phyloP scores from a whole-genome alignment of 1,140 invertebrate genomes.

The Drosophila kepulauana region DNA sequence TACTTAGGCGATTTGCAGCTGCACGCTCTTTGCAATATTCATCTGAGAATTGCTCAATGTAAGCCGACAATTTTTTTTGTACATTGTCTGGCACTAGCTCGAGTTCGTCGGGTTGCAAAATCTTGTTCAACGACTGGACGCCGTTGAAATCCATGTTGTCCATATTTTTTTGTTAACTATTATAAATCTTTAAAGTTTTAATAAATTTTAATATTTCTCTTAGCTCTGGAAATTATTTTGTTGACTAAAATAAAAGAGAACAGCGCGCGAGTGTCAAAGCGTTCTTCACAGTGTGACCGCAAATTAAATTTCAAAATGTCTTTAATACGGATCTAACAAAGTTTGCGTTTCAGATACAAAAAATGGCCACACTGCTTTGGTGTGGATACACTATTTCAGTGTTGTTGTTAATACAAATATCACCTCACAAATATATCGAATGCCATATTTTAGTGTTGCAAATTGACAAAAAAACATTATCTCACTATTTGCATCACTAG shows the following conservation, averaged over 20 bases:
- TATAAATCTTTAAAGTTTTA: neutral
- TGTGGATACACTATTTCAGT: too few species aligned
- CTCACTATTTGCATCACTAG: conserved; percentile 26
- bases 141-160: conserved; percentile 72
- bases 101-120: conserved; percentile 71
- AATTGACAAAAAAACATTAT: neutral
- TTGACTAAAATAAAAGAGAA: neutral
- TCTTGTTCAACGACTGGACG: conserved; percentile 64
- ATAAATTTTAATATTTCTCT: neutral
- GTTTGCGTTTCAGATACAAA: too few species aligned
- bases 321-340: too few species aligned
- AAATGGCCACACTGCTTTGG: neutral
- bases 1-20: conserved; percentile 41
- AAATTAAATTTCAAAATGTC: neutral
- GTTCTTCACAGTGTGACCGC: conserved; percentile 19
- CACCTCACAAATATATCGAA: too few species aligned
- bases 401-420: too few species aligned
- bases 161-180: neutral
- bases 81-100: conserved; percentile 67
- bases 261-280: conserved; percentile 29
- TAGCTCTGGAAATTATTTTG: neutral
- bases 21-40: conserved; percentile 46
- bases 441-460: neutral
- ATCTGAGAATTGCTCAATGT: conserved; percentile 63
- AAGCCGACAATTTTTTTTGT: conserved; percentile 87